phyloP scores from a whole-genome alignment of 2,797 vertebrate genomes.

The Hypotaenidia okinawae region DNA sequence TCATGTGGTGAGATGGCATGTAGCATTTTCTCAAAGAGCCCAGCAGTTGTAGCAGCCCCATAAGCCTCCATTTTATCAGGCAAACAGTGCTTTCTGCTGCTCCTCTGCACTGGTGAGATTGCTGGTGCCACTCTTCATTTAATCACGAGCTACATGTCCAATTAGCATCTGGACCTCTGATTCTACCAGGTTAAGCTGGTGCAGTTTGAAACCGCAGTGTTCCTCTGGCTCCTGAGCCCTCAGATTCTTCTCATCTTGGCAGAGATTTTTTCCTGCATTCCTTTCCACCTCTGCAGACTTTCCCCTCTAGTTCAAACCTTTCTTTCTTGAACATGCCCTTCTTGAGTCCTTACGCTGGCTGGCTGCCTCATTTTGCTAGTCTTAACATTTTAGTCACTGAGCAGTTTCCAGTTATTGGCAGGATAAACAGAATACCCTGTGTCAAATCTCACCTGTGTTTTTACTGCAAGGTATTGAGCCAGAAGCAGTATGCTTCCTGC shows the following conservation, averaged over 20 bases:
- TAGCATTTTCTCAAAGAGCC: not conserved
- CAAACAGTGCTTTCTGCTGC: not conserved
- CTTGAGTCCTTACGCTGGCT: not conserved
- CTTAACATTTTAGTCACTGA: not conserved
- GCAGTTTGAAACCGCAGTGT: not conserved
- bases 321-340: not conserved
- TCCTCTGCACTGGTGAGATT: not conserved
- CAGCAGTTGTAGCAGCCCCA: not conserved
- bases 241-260: not conserved
- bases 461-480: not conserved
- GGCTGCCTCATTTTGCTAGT: not conserved
- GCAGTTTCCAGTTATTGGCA: not conserved
- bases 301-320: not conserved
- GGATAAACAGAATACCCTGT: not conserved
- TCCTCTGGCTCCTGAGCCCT: not conserved
- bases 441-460: not conserved
- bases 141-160: accelerated
- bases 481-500: not conserved
- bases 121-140: not conserved
- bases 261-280: not conserved
- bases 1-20: not conserved
- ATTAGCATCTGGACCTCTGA: not conserved
- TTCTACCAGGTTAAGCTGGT: not conserved
- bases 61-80: not conserved
- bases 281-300: not conserved